Conservation (phyloP, 2,888 invertebrate species). For the Tipula lateralis region DNA sequence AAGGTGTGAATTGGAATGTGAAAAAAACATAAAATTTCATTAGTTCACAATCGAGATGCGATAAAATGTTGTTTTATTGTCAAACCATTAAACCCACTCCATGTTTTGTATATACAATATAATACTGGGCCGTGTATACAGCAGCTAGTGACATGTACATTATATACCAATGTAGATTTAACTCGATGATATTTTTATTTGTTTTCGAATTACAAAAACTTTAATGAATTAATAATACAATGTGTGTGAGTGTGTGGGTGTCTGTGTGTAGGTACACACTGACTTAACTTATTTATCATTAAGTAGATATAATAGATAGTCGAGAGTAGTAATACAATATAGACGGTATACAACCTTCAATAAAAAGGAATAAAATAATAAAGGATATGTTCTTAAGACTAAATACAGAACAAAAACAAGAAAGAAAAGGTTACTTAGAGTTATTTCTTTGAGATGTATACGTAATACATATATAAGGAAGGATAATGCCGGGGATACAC, state of each 20-base stretch:
- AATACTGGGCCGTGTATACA: not conserved
- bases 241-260: too few species aligned
- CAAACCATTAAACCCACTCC: not conserved
- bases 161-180: not conserved
- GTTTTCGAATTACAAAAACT: not conserved
- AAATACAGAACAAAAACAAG: not conserved
- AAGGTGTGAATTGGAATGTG: not conserved
- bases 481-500: not conserved
- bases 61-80: not conserved
- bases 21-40: not conserved
- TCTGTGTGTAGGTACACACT: too few species aligned
- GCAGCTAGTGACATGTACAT: not conserved
- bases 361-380: constrained; percentile 15
- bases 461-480: not conserved
- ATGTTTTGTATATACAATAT: not conserved
- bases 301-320: not conserved
- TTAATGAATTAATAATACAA: not conserved
- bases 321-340: not conserved
- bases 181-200: not conserved
- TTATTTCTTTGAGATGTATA: not conserved
- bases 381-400: constrained; percentile 4
- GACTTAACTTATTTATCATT: not conserved
- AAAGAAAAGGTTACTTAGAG: not conserved
- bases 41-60: not conserved
- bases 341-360: not conserved